Evolutionary conservation across 2,888 invertebrate species (phyloP).

Genomic region (Polietes domitor): DNA sequence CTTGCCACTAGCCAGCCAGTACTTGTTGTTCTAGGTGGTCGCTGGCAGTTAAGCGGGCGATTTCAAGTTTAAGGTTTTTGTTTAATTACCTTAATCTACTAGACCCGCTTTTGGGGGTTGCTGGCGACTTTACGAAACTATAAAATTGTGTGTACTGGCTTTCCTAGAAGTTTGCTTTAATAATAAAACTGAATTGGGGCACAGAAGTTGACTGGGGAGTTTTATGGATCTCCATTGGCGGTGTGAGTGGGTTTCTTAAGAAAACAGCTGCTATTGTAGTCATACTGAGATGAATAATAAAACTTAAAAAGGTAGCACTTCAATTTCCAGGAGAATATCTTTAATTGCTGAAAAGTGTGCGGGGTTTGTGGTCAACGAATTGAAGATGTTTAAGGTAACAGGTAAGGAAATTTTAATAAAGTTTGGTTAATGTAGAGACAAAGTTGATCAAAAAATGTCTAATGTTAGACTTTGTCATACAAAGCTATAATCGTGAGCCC

Average conservation of each 20-base stretch:
- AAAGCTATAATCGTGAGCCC: too few species aligned
- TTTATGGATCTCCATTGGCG: background rate
- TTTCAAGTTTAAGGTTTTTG: slow-evolving; percentile 10
- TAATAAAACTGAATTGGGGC: background rate
- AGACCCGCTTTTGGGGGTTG: background rate
- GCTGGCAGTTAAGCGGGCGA: background rate
- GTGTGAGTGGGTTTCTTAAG: background rate
- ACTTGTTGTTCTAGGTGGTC: background rate
- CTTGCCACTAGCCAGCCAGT: background rate
- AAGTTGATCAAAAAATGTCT: too few species aligned
- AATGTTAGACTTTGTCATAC: too few species aligned
- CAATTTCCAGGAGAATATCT: too few species aligned
- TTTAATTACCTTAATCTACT: slow-evolving; percentile 22
- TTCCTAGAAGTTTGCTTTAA: background rate
- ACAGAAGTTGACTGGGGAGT: background rate
- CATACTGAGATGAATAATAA: background rate
- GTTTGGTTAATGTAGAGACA: too few species aligned
- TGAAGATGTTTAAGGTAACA: too few species aligned
- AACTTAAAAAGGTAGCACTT: too few species aligned
- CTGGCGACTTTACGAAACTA: background rate
- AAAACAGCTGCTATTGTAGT: background rate
- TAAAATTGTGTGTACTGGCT: background rate
- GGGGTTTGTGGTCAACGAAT: too few species aligned
- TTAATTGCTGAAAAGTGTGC: too few species aligned
- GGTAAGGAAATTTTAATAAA: too few species aligned